Evolutionary conservation across 2,888 invertebrate genomes (phyloP), one percentile per base, ranked within the genome.

Genomic region (Lottia gigantea): DNA sequence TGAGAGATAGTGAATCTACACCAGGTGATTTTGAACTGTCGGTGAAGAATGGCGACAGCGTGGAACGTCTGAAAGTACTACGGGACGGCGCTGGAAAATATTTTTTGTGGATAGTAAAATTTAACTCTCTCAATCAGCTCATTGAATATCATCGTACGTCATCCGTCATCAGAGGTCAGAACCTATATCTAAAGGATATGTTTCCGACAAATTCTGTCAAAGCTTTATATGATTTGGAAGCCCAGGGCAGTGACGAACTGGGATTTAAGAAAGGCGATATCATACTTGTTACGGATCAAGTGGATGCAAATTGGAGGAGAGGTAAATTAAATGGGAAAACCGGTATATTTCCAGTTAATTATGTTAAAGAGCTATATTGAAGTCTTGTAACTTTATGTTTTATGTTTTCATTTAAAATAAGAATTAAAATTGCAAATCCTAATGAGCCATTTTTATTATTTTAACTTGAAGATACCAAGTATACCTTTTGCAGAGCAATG

Each of bases 61-160:
- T 40, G 11, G 40, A 40, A 11, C 40, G 7, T 40, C 40, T 40
- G 6, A 40, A 40, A 40, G 40, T 40, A 8, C 11, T 40, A 40
- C 6, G 11, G 40, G 40, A 40, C 40, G 40, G 96, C 80, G 94
- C 94, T 83, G 98, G 98, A 87, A 98, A 98, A 91, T 99, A 98
- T 91, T 99, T 98, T 91, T 92, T 99, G 79, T 99, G 99, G 99
- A 97, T 98, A 82, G 97, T 97, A 75, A 98, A 98, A 91, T 99
- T 99, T 90, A 96, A 96, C 91, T 97, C 97, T 72, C 92, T 99
- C 80, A 99, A 99, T 89, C 97, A 98, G 91, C 91, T 99, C 85
- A 97, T 99, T 67, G 96, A 98, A 88, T 98, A 98, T 90, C 98
- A 99, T 90, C 82, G 89, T 79, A 85, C 76, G 49, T 95, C 96